Evolutionary conservation across 2,888 invertebrate species (phyloP).

Genomic region (Baronia brevicornis): DNA sequence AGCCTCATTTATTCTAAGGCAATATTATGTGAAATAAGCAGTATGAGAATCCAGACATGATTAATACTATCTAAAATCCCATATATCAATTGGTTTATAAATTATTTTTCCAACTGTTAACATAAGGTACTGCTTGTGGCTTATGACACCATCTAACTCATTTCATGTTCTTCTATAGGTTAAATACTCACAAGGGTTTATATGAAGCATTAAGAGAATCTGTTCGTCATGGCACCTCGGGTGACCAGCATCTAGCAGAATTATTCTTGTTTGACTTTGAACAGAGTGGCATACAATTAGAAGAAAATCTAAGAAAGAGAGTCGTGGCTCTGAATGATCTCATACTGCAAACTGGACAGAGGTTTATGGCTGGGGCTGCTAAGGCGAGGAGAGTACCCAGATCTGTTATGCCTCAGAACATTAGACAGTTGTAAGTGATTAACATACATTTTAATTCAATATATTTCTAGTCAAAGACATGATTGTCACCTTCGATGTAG

Average conservation of each 20-base stretch:
- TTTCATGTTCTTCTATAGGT: slow-evolving; percentile 60
- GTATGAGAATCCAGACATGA: no score
- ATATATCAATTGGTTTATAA: background rate
- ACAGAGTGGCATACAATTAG: slow-evolving; percentile 96
- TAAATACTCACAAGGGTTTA: slow-evolving; percentile 92
- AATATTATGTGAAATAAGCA: no score
- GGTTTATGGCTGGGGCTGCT: slow-evolving; percentile 86
- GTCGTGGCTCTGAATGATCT: slow-evolving; percentile 92
- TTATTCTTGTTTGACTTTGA: slow-evolving; percentile 98
- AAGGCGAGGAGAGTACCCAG: slow-evolving; percentile 80
- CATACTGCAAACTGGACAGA: slow-evolving; percentile 88
- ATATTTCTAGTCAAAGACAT: no score
- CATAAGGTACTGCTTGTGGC: background rate
- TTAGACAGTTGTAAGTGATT: slow-evolving; percentile 81
- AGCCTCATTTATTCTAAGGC: no score
- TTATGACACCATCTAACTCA: no score
- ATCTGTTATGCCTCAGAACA: slow-evolving; percentile 79
- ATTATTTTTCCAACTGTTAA: background rate
- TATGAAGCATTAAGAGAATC: slow-evolving; percentile 86
- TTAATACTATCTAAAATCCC: background rate
- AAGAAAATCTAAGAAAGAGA: slow-evolving; percentile 79
- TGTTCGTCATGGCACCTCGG: slow-evolving; percentile 82
- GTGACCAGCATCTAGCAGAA: slow-evolving; percentile 90
- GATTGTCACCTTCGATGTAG: no score
- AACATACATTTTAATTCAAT: background rate